These are phyloP conservation scores for Parauchenoglanis ngamensis DNA, from an alignment of 2,797 vertebrate genomes.

Conservation along the genomic window DNA sequence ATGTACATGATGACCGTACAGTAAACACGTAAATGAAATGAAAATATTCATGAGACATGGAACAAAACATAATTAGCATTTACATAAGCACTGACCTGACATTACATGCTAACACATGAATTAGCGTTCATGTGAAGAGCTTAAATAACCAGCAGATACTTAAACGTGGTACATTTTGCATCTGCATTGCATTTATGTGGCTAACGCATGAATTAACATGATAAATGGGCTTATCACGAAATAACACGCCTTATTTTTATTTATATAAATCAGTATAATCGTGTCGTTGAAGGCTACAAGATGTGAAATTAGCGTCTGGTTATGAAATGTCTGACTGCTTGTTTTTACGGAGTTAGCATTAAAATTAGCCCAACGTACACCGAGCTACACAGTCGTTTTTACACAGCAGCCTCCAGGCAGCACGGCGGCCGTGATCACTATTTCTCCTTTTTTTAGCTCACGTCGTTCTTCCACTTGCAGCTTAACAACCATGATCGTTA, in stretches of 20 bases:
- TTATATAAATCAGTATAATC: neutral
- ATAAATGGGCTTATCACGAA: neutral
- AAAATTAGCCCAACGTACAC: neutral
- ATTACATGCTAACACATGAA: neutral
- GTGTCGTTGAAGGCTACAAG: neutral
- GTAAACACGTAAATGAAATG: no score
- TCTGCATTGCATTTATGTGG: neutral
- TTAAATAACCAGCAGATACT: neutral
- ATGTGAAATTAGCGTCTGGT: neutral
- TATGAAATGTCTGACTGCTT: no score
- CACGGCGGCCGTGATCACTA: neutral
- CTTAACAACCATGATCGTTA: neutral
- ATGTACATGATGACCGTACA: no score
- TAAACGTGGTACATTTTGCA: neutral
- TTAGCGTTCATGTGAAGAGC: neutral
- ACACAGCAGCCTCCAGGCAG: neutral
- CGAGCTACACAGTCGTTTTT: no score
- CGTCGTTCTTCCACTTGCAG: neutral
- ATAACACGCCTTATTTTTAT: neutral
- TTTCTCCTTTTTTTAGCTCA: neutral
- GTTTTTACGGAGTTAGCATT: no score
- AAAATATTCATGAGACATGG: no score
- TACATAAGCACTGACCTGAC: neutral
- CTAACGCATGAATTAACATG: neutral
- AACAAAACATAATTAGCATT: neutral